A percentile compares a stretch with the other conserved stretches of the same genome.
These are phyloP conservation scores for Oscheius onirici DNA, from an alignment of 2,888 invertebrate genomes.

Conservation along the genomic window DNA sequence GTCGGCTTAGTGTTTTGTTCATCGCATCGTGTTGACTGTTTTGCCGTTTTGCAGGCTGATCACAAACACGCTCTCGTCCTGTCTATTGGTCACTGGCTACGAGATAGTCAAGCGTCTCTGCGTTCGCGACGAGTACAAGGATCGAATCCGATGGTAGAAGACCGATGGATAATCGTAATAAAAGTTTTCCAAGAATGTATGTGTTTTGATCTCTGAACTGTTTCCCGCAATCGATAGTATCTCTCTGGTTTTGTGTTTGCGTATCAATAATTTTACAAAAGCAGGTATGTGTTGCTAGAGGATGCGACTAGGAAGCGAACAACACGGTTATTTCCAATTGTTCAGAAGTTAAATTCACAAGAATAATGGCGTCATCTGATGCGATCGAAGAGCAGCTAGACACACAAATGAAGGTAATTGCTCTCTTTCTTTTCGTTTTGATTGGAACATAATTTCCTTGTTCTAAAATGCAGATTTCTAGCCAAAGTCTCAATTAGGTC, in stretches of 20 bases:
- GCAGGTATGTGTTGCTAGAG: background rate
- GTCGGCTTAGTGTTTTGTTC: background rate
- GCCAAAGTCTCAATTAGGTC: too few relatives aligned
- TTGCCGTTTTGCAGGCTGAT: constrained; percentile 40
- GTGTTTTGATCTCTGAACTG: too few relatives aligned
- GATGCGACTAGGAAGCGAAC: background rate
- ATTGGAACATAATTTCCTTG: too few relatives aligned
- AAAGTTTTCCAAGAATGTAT: background rate
- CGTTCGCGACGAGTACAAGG: constrained; percentile 55
- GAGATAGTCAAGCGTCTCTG: constrained; percentile 57
- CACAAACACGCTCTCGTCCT: constrained; percentile 54
- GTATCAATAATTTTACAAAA: too few relatives aligned
- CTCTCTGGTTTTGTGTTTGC: background rate
- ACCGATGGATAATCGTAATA: background rate
- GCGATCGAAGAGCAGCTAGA: too few relatives aligned
- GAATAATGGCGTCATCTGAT: background rate
- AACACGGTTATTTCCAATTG: background rate
- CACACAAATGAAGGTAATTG: too few relatives aligned
- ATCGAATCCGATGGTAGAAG: constrained; percentile 54
- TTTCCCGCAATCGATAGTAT: background rate
- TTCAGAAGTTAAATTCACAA: too few relatives aligned
- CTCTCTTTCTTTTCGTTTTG: background rate
- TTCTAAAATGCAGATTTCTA: too few relatives aligned
- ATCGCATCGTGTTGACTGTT: background rate
- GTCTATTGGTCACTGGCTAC: constrained; percentile 58